Percentiles rank a stretch among this genome's conserved stretches.
These are phyloP conservation scores for Parapristionchus giblindavisi DNA, from an alignment of 2,888 invertebrate species.

Conservation along the genomic window DNA sequence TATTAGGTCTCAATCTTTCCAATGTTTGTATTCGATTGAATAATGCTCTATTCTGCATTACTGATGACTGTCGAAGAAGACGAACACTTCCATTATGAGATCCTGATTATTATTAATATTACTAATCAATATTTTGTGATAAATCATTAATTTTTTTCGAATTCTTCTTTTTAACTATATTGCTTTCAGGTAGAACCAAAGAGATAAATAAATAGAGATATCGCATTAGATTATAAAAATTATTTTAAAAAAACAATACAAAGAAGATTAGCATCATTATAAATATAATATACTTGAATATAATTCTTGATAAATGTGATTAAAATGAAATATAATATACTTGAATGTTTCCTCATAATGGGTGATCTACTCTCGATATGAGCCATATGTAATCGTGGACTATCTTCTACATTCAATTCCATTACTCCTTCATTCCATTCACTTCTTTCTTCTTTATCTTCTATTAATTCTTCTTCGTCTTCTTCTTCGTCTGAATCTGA, in stretches of 20 bases:
- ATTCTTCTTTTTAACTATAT: neutral
- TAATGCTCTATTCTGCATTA: constrained; percentile 43
- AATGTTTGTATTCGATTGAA: constrained; percentile 53
- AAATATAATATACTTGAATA: no score
- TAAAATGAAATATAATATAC: no score
- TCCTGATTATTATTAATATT: neutral
- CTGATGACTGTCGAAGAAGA: neutral
- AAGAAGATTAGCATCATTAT: no score
- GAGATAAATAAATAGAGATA: no score
- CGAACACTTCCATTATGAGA: neutral
- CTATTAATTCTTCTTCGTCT: constrained; percentile 39
- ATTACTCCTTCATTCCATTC: constrained; percentile 1
- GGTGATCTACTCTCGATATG: no score
- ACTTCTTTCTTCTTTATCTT: constrained; percentile 29
- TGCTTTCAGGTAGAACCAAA: neutral
- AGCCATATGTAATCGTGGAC: no score
- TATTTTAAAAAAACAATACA: no score
- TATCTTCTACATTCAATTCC: constrained; percentile 24
- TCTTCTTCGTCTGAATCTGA: constrained; percentile 48
- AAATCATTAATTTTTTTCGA: neutral
- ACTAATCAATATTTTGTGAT: neutral
- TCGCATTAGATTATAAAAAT: no score
- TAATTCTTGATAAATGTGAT: no score
- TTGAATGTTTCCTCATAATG: no score
- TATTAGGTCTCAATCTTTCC: constrained; percentile 47